phyloP scores from a whole-genome alignment of 2,113 vertebrate species.

The Burhinus oedicnemus region DNA sequence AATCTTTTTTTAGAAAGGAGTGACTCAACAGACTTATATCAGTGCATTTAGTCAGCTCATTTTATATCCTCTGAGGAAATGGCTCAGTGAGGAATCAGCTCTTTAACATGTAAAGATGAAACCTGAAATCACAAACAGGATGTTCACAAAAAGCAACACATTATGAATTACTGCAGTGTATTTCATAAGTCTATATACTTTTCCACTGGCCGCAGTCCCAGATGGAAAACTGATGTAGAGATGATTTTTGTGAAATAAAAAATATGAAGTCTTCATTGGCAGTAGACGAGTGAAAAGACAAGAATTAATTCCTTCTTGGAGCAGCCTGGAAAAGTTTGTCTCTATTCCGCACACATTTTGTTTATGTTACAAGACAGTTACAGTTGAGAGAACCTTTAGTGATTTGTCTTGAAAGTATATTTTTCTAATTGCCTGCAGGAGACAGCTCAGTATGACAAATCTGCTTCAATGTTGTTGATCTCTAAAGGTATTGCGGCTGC shows the following conservation, averaged over 20 bases:
- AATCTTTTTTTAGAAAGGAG: not conserved
- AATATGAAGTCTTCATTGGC: conserved; percentile 27
- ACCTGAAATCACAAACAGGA: conserved; percentile 11
- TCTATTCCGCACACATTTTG: conserved; percentile 4
- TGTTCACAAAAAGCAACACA: conserved; percentile 16
- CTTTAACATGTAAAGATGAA: conserved; percentile 30
- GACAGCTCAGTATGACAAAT: conserved; percentile 49
- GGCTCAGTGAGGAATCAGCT: not conserved
- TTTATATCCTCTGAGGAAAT: not conserved
- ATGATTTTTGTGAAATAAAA: conserved; percentile 45
- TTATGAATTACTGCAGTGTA: conserved; percentile 37
- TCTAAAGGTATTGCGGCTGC: conserved; percentile 41
- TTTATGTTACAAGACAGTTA: conserved; percentile 41
- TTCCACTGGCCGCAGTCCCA: conserved; percentile 37
- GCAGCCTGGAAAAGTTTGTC: conserved; percentile 7
- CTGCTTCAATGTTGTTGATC: conserved; percentile 7
- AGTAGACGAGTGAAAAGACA: not conserved
- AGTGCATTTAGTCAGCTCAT: not conserved
- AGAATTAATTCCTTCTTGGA: not conserved
- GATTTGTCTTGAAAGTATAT: conserved; percentile 40
- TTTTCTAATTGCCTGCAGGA: conserved; percentile 41
- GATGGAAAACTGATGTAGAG: conserved; percentile 38
- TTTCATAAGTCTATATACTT: conserved; percentile 19
- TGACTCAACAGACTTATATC: not conserved
- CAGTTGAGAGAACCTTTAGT: not conserved